These are phyloP conservation scores for Procapra przewalskii DNA, from an alignment of 2,113 vertebrate species.

Conservation along the genomic window DNA sequence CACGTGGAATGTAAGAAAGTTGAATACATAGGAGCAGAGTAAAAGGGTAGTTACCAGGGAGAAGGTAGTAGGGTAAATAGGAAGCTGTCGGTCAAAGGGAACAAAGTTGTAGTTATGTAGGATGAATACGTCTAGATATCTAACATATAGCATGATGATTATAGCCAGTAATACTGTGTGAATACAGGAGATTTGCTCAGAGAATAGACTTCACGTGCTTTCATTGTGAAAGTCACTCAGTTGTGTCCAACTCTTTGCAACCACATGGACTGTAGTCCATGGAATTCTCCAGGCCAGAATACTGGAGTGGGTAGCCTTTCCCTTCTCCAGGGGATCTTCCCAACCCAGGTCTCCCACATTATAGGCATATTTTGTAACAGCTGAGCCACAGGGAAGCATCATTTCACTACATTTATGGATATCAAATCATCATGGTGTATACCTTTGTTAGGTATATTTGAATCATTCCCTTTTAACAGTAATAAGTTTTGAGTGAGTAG, in stretches of 20 bases:
- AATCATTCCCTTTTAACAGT: not conserved
- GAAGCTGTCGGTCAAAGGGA: not conserved
- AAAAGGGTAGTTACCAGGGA: not conserved
- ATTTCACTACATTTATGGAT: not conserved
- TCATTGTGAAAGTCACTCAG: not conserved
- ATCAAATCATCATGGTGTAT: not conserved
- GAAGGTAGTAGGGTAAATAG: not conserved
- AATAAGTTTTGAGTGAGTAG: not conserved
- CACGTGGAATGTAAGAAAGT: not conserved
- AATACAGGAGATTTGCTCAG: not conserved
- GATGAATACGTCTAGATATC: not conserved
- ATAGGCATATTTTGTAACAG: too few species aligned
- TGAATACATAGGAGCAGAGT: not conserved
- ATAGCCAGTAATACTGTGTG: not conserved
- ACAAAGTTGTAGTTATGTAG: not conserved
- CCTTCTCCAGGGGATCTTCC: too few species aligned
- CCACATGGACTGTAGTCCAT: too few species aligned
- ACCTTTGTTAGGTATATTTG: not conserved
- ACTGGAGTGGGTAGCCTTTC: too few species aligned
- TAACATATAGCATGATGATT: not conserved
- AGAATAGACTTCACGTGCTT: not conserved
- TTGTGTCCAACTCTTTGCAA: fast-evolving
- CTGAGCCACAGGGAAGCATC: too few species aligned
- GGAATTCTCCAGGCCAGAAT: too few species aligned
- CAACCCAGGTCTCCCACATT: too few species aligned